These are phyloP conservation scores for Pachycephus smyrnensis DNA, from an alignment of 2,888 invertebrate genomes.

Conservation along the genomic window DNA sequence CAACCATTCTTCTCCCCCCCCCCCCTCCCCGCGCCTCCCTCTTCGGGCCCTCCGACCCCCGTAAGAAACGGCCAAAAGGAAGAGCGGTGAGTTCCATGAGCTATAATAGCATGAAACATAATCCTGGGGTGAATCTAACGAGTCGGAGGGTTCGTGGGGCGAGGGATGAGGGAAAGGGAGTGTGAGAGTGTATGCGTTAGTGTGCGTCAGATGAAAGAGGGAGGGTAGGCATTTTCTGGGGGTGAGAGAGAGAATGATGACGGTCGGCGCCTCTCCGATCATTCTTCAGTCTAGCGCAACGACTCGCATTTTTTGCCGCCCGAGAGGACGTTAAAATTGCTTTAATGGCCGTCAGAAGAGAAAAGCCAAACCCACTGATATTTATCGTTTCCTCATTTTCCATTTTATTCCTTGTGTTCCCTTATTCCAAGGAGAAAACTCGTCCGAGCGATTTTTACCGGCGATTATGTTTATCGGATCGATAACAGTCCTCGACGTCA, in stretches of 20 bases:
- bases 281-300: conserved; percentile 66
- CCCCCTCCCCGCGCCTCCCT: background rate
- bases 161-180: conserved; percentile 27
- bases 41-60: conserved; percentile 20
- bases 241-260: conserved; percentile 45
- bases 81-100: conserved; percentile 16
- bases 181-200: conserved; percentile 7
- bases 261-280: conserved; percentile 63
- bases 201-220: conserved; percentile 14
- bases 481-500: background rate
- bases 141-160: conserved; percentile 10
- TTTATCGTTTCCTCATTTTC: conserved; percentile 43
- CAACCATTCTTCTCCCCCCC: conserved; percentile 10
- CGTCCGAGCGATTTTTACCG: background rate
- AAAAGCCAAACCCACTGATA: conserved; percentile 40
- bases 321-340: conserved; percentile 62
- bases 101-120: conserved; percentile 53
- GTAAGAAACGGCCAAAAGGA: conserved; percentile 9
- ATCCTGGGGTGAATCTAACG: conserved; percentile 51
- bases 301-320: conserved; percentile 58
- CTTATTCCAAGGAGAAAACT: background rate
- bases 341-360: conserved; percentile 51
- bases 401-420: background rate
- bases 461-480: background rate
- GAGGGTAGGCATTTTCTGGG: conserved; percentile 22